Evolutionary conservation across 2,888 invertebrate genomes (phyloP), one percentile per base, ranked within the genome.

Genomic region (Cordilura impudica): DNA sequence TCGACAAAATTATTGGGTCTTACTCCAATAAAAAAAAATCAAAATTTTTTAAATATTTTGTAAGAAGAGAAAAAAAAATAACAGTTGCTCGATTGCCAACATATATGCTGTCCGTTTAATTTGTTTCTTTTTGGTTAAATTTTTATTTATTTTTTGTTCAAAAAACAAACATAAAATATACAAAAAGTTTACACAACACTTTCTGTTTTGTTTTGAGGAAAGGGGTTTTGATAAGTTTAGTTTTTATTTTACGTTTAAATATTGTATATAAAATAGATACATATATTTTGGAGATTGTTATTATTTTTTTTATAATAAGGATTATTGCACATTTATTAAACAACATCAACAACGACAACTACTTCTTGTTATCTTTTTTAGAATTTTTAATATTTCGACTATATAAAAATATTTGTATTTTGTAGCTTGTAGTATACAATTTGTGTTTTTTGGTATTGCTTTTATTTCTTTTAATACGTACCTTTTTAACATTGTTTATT

Each of bases 31-130:
- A 75, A 79, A 78, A 53, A 61, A 56, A 60, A 58, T n/a, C 56
- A 61, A 75, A 69, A 60, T 53, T 39, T 72, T 73, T 35, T 66
- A 69, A 26, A 1, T 67, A 58, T 31, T 53, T 71, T 39, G 29
- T 26, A 58, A 39, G 29, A 35, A 66, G 54, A 63, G 21, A 53
- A 76, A 67, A 56, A 72, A 74, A 78, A 81, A 71, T 72, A 73
- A 76, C 75, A 78, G 78, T 89, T 89, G 89, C 89, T 89, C 89
- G 89, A 90, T 90, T 89, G 89, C 89, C 90, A 89, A 90, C 90
- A 90, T 89, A 89, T 89, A 89, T 89, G 89, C 89, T 89, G 89
- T 89, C 89, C 88, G 84, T 85, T 86, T 85, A 70, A 58, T 75
- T 43, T 69, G 56, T 63, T 63, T 39, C 21, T 18, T 69, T 56